Base-by-base conservation (phyloP, 2,797 vertebrate genomes). In the Mormyrus hasselquistii region DNA sequence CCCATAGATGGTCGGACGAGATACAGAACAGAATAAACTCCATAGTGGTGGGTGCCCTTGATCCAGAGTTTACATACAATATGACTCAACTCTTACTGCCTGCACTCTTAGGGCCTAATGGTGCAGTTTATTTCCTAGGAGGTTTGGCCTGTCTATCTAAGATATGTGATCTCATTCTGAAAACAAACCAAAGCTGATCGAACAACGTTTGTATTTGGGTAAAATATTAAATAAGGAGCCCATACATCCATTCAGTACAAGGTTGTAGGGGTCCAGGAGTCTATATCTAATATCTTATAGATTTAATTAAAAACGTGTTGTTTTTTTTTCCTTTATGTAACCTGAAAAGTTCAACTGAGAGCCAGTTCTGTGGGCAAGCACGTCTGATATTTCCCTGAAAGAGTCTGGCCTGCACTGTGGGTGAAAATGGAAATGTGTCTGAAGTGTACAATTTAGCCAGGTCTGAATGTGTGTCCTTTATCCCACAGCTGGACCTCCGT, bases 341-440 rank as follows among this genome's bases (percentile, higher is more conserved):
- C 47, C 76, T 82, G 76, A n/a, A 82, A 47, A 82, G 76, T 22
- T 82, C 76, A 82, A n/a, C 41, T 82, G 76, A 47, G 76, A 79
- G 16, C 73, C 41, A 47, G 38, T 79, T 41, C 76, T 82, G 41
- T 82, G 2, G 14, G 73, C 73, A 41, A 79, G 16, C 38, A 41
- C 2, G 2, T 44, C 73, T 29, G 38, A 44, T 41, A 79, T 79
- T 41, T 79, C 73, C 16, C 14, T 41, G 38, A 79, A 79, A 41
- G 12, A 8, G 14, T 44, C 16, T 44, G 73, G 34, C n/a, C 16
- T 79, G 38, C 38, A 47, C 76, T 47, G 19, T 10, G 19, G 76
- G 41, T 44, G 38, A 19, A 82, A 82, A 82, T 34, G 41, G 1
- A 0, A 5, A 41, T 47, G n/a, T 79, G 6, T 47, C 73, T n/a